Evolutionary conservation across 2,113 vertebrate genomes (phyloP).

Genomic region (Channa maculata): DNA sequence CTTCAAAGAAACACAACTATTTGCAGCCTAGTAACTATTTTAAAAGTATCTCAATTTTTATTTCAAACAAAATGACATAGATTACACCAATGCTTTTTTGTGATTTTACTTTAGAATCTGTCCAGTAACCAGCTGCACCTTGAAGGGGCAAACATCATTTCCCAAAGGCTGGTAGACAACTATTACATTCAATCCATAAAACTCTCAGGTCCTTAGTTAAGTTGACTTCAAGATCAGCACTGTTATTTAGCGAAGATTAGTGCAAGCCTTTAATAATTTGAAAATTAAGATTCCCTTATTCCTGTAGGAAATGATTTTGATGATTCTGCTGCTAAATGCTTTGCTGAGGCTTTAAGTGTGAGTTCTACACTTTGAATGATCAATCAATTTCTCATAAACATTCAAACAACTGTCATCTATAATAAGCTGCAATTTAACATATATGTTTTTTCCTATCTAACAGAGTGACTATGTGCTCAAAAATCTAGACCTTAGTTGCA

Average conservation of each 20-base stretch:
- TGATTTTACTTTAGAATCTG: constrained; percentile 79
- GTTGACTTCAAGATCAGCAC: background rate
- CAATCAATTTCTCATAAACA: too few relatives aligned
- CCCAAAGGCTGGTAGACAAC: constrained; percentile 77
- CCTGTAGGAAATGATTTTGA: constrained; percentile 80
- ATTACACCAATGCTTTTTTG: background rate
- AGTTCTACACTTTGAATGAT: constrained; percentile 44
- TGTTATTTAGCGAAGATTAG: background rate
- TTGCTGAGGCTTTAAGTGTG: constrained; percentile 82
- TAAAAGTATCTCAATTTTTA: background rate
- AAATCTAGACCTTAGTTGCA: constrained; percentile 86
- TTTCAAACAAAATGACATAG: background rate
- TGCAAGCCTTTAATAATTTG: too few relatives aligned
- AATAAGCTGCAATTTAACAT: too few relatives aligned
- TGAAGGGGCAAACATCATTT: constrained; percentile 74
- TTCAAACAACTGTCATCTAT: too few relatives aligned
- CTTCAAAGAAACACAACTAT: constrained; percentile 83
- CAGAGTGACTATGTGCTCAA: constrained; percentile 80
- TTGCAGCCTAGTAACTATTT: constrained; percentile 71
- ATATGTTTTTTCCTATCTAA: constrained; percentile 7
- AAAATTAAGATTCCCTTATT: background rate
- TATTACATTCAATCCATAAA: constrained; percentile 72
- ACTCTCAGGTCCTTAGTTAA: constrained; percentile 76
- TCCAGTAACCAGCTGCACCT: constrained; percentile 80
- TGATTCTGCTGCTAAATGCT: constrained; percentile 70